phyloP scores from a whole-genome alignment of 2,113 vertebrate genomes.

The Marcusenius ussheri region DNA sequence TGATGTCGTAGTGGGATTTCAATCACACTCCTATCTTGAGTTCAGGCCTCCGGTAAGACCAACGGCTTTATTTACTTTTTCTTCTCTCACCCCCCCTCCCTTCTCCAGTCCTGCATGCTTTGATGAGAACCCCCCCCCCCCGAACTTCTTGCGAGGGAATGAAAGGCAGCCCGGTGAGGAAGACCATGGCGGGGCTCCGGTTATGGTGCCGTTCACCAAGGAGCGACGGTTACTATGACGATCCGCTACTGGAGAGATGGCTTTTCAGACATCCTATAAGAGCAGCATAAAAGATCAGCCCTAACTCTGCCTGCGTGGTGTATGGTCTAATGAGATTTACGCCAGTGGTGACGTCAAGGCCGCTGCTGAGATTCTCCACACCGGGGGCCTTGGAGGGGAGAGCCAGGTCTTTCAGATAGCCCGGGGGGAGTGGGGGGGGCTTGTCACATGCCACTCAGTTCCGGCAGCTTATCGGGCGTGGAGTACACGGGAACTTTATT shows the following conservation, averaged over 20 bases:
- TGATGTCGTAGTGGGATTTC: background rate
- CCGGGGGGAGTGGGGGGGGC: background rate
- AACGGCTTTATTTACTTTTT: background rate
- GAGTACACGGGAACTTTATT: background rate
- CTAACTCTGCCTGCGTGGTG: background rate
- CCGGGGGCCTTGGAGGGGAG: background rate
- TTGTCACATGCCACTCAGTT: background rate
- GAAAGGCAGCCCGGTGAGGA: background rate
- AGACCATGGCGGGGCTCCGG: background rate
- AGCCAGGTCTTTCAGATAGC: background rate
- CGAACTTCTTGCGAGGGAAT: background rate
- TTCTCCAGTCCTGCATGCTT: background rate
- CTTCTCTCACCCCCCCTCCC: background rate
- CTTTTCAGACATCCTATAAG: background rate
- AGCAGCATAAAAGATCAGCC: background rate
- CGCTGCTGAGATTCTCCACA: background rate
- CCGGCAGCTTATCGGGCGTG: background rate
- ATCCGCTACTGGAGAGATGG: background rate
- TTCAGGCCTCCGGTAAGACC: background rate
- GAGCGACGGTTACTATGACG: background rate
- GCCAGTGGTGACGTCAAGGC: background rate
- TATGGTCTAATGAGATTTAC: background rate
- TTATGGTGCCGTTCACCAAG: conserved; percentile 6
- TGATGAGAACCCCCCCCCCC: background rate
- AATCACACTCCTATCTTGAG: background rate